Base-by-base conservation (phyloP, 2,113 vertebrate species). In the Bambusicola thoracicus region DNA sequence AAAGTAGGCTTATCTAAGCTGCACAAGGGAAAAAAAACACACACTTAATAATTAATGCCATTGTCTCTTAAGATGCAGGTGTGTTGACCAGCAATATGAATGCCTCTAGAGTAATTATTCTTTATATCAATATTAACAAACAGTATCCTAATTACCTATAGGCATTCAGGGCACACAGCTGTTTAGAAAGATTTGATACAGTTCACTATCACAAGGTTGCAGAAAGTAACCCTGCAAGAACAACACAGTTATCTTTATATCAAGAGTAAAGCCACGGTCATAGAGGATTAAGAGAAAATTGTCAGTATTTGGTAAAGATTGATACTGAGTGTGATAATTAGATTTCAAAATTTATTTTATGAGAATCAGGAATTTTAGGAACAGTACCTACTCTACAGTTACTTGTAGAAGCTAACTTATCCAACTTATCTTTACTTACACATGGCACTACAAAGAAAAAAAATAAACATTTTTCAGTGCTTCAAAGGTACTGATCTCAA, bases 91-190 rank as follows among this genome's bases (percentile, higher is more conserved):
- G 96, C 92, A 97, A 97, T 96, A 98, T 95, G 95, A 93, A 98
- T 95, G 94, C 93, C 97, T 95, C 98, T 90, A 85, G 94, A 97
- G 97, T 95, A 97, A 98, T 98, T 98, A 98, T 95, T 98, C 97
- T 98, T 97, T 94, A 91, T 63, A 96, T 87, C 55, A 48, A 81
- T 90, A 96, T 97, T 96, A 97, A 98, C 70, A 94, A 99, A 98
- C 97, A 98, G 77, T 78, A 94, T 97, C 92, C 93, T 97, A 95
- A 94, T 96, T 92, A 93, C 56, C 70, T 92, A 59, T 7, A 96
- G 41, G 61, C 82, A 95, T 82, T 93, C 82, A 70, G 44, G 62
- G 76, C 76, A 78, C 43, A 70, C 16, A 10, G 43, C 15, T 84
- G 41, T 88, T 95, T 92, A 81, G 51, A 92, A 44, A 92, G 61